Evolutionary conservation across 2,113 vertebrate genomes (phyloP), one percentile per base, ranked within the genome.

Genomic region (Albula goreensis): DNA sequence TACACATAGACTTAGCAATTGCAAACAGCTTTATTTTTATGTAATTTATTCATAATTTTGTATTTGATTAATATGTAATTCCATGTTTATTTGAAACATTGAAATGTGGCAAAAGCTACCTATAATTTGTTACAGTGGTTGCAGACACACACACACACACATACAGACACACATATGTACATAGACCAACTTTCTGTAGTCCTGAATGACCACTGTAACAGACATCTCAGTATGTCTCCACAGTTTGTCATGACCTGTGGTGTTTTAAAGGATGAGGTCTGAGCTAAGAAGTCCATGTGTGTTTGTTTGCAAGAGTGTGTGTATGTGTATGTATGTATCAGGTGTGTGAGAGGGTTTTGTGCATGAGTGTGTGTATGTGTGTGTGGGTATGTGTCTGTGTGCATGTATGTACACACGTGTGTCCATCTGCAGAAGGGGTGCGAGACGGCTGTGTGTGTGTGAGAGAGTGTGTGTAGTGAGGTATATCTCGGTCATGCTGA

Each of bases 401-500:
- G 63, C 57, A 70, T 83, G 52, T 88, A 86, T 85, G 78, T 8
- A 83, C 60, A 63, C 80, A 83, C 77, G 19, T 53, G 50, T 85
- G 83, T 78, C 31, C 31, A 41, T 41, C 31, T 41, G 31, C 31
- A 41, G 31, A 41, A 41, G 31, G 31, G 31, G 31, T 31, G 50
- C 10, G 51, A 52, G 78, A 15, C 15, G 83, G 17, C 5, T 22
- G 5, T 5, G 8, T 5, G 3, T 19, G 1, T 6, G 2, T 5
- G 63, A 25, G 81, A 31, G 50, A 17, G 50, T 41, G 13, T 56
- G 13, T n/a, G 63, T 51, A 56, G 91, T 83, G 89, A 89, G 90
- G 87, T 91, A 91, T 92, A 87, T 89, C 90, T 91, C 87, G 93
- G 93, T 95, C 93, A 95, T 90, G 93, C 93, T 90, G 91, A 90